Conservation (phyloP, 2,888 invertebrate genomes). For the Eilema sororculum region DNA sequence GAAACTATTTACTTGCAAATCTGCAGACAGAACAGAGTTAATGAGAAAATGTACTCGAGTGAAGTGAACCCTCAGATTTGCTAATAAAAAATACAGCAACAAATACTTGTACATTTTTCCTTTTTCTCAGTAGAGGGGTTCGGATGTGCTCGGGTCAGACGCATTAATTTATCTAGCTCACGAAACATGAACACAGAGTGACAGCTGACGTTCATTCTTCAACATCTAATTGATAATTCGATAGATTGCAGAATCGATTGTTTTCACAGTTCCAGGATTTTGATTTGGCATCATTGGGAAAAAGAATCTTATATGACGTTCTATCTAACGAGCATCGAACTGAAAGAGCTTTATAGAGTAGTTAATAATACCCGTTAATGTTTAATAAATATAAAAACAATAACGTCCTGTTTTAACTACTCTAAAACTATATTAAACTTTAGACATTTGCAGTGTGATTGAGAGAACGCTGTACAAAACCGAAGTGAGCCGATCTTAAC, state of each 20-base stretch:
- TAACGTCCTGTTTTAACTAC: too few relatives aligned
- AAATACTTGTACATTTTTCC: constrained; percentile 43
- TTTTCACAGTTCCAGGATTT: not conserved
- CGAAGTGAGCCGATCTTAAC: not conserved
- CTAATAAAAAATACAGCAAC: constrained; percentile 49
- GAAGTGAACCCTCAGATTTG: constrained; percentile 48
- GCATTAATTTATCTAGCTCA: constrained; percentile 61
- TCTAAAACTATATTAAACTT: not conserved
- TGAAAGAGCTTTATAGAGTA: too few relatives aligned
- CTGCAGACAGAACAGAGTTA: constrained; percentile 46
- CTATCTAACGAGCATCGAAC: not conserved
- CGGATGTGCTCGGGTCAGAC: constrained; percentile 53
- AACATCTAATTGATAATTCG: constrained; percentile 19
- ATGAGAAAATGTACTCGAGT: constrained; percentile 56
- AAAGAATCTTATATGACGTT: not conserved
- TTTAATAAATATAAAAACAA: too few relatives aligned
- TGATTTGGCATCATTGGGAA: not conserved
- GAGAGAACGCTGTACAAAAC: not conserved
- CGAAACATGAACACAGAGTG: constrained; percentile 54
- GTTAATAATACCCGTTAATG: too few relatives aligned
- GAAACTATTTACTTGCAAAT: constrained; percentile 52
- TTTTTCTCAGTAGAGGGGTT: constrained; percentile 47
- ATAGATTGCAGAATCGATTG: constrained; percentile 28
- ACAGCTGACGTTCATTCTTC: constrained; percentile 39
- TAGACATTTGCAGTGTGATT: not conserved